These are phyloP conservation scores for Cephus nigrinus DNA, from an alignment of 2,888 invertebrate species.

Conservation along the genomic window DNA sequence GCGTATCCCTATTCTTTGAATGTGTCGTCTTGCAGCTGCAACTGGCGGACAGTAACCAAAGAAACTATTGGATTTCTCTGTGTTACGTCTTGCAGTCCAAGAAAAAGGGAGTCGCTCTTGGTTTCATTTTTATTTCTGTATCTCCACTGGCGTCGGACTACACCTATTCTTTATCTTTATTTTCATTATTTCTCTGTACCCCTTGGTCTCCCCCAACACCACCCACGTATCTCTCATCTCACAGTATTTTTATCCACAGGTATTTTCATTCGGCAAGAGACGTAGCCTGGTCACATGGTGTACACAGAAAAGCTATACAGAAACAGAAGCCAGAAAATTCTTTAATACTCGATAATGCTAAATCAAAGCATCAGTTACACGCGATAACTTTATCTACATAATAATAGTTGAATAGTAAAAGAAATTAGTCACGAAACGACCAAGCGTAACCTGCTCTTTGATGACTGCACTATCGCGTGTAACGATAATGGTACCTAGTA, in stretches of 20 bases:
- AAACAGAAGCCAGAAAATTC: neutral
- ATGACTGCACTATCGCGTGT: neutral
- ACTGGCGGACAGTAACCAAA: constrained; percentile 47
- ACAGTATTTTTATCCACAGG: neutral
- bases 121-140: neutral
- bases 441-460: neutral
- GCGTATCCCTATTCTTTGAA: neutral
- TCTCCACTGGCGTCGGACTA: neutral
- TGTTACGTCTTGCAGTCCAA: neutral
- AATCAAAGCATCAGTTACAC: neutral
- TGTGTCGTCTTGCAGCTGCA: constrained; percentile 33
- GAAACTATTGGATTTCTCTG: constrained; percentile 51
- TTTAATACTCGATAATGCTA: neutral
- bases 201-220: too few relatives aligned
- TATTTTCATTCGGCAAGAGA: neutral
- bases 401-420: neutral
- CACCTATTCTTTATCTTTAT: neutral
- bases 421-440: neutral
- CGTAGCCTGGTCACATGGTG: neutral
- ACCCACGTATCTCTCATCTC: neutral
- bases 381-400: neutral
- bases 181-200: neutral
- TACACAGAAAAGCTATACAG: neutral
- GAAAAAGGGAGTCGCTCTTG: neutral
- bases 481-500: neutral